phyloP scores from a whole-genome alignment of 2,113 vertebrate species.

The Tinamus guttatus region DNA sequence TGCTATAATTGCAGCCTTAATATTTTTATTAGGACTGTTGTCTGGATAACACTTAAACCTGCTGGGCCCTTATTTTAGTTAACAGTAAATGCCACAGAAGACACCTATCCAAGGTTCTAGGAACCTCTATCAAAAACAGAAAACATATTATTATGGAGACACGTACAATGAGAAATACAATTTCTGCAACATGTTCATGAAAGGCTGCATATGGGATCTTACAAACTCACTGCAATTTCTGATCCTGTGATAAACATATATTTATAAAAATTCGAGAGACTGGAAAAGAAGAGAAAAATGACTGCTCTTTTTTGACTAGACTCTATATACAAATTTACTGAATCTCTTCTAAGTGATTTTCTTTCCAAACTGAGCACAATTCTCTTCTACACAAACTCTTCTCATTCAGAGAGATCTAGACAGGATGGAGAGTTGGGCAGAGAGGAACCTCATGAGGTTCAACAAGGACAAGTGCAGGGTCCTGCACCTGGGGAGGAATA shows the following conservation, averaged over 20 bases:
- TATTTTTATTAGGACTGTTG: conserved; percentile 59
- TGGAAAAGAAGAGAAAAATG: background rate
- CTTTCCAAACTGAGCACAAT: background rate
- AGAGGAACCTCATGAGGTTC: no score
- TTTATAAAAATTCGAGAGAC: conserved; percentile 27
- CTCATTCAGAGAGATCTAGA: no score
- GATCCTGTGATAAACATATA: conserved; percentile 30
- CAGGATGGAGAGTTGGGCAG: no score
- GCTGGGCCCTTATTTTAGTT: conserved; percentile 34
- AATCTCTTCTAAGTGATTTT: background rate
- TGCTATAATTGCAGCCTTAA: conserved; percentile 47
- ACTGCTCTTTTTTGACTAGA: background rate
- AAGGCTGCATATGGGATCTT: conserved; percentile 46
- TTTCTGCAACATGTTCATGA: conserved; percentile 29
- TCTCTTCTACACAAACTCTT: background rate
- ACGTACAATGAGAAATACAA: conserved; percentile 16
- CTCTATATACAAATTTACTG: conserved; percentile 15
- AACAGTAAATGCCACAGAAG: conserved; percentile 52
- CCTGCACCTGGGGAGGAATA: no score
- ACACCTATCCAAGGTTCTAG: conserved; percentile 26
- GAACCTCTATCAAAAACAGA: conserved; percentile 31
- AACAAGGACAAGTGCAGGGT: no score
- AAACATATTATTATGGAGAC: conserved; percentile 53
- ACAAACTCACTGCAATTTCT: conserved; percentile 12
- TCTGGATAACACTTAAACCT: conserved; percentile 49